Evolutionary conservation across 37 sponge, comb jelly and placozoan species (phyloP).

Genomic region (Mnemiopsis leidyi): DNA sequence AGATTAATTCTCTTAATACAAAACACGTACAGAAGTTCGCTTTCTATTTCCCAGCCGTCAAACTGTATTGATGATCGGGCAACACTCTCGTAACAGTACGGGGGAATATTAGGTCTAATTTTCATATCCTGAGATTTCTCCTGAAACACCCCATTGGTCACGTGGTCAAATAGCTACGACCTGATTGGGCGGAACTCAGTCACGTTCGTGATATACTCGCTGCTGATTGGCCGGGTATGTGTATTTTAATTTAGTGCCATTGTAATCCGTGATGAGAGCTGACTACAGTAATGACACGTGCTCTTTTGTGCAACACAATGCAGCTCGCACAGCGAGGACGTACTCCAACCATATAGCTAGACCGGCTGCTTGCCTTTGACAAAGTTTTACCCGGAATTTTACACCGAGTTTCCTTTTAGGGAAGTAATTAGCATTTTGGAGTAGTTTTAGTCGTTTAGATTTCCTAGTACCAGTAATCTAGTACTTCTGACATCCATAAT

Average conservation of each 20-base stretch:
- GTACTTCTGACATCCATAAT: no score
- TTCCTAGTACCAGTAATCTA: no score
- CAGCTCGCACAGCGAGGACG: neutral
- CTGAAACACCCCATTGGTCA: neutral
- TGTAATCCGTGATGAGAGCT: neutral
- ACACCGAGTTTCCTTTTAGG: no score
- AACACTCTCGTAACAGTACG: no score
- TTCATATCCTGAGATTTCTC: constrained; percentile 3
- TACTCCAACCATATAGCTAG: neutral
- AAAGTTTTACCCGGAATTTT: no score
- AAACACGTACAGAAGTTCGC: no score
- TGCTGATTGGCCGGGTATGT: neutral
- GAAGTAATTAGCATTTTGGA: no score
- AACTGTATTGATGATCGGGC: no score
- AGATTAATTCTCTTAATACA: no score
- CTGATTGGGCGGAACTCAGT: neutral
- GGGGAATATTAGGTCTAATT: constrained; percentile 2
- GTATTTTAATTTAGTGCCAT: constrained; percentile 30
- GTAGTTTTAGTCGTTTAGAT: no score
- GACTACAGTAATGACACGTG: constrained; percentile 45
- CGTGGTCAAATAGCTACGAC: neutral
- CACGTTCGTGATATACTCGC: neutral
- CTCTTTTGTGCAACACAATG: neutral
- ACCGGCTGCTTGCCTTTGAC: neutral
- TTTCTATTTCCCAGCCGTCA: no score